Evolutionary conservation across 2,113 vertebrate species (phyloP).

Genomic region (Lontra canadensis): DNA sequence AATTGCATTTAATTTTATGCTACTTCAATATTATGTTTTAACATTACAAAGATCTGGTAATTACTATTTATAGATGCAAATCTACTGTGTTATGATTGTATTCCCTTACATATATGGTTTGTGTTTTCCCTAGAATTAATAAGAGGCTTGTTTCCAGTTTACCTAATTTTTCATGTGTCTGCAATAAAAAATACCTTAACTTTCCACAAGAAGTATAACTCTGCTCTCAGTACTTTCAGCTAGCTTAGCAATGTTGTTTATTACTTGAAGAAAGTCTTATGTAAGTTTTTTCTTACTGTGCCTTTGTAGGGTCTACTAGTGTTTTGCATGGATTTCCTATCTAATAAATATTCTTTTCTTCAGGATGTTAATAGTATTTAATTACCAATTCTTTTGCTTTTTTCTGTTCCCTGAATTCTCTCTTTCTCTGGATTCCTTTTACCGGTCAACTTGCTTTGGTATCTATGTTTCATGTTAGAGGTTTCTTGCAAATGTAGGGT

Average conservation of each 20-base stretch:
- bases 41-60: neutral
- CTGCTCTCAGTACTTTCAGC: neutral
- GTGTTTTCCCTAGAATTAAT: neutral
- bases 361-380: neutral
- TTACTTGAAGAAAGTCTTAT: neutral
- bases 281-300: neutral
- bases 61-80: neutral
- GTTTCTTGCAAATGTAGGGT: neutral
- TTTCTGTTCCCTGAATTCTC: neutral
- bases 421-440: neutral
- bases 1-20: neutral
- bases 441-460: neutral
- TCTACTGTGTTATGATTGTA: neutral
- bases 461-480: neutral
- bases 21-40: neutral
- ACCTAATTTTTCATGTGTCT: neutral
- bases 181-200: neutral
- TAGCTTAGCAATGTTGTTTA: neutral
- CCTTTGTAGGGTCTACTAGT: neutral
- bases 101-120: neutral
- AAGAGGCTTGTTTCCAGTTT: neutral
- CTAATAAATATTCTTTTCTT: neutral
- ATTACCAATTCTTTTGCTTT: neutral
- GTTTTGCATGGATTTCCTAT: neutral
- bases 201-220: neutral